These are phyloP conservation scores for Gambusia yucatana DNA, from an alignment of 2,797 vertebrate genomes.

Conservation along the genomic window DNA sequence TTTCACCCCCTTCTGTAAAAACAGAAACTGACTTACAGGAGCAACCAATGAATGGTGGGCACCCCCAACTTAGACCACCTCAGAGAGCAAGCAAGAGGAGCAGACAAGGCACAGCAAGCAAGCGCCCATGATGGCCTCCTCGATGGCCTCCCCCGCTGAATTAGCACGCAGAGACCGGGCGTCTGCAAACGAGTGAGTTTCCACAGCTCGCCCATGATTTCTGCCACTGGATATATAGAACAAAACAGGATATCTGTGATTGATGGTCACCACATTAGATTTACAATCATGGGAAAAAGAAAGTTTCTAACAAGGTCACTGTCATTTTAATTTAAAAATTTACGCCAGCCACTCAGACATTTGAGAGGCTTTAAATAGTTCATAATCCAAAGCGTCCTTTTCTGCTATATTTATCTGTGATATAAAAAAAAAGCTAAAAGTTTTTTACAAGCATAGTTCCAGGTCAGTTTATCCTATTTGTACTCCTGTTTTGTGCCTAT, in stretches of 20 bases:
- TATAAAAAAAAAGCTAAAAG: background rate
- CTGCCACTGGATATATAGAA: slow-evolving; percentile 34
- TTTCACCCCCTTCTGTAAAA: slow-evolving; percentile 62
- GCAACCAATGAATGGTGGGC: slow-evolving; percentile 42
- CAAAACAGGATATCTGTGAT: slow-evolving; percentile 12
- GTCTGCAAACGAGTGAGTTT: slow-evolving; percentile 24
- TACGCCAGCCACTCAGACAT: background rate
- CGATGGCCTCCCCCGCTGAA: slow-evolving; percentile 32
- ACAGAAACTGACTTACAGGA: slow-evolving; percentile 52
- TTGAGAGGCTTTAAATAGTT: background rate
- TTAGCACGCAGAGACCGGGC: slow-evolving; percentile 38
- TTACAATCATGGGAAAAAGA: background rate
- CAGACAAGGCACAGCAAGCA: slow-evolving; percentile 5
- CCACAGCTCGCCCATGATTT: slow-evolving; percentile 29
- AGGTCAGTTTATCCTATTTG: background rate
- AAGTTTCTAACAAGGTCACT: background rate
- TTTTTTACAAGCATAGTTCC: background rate
- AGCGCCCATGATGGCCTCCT: slow-evolving; percentile 26
- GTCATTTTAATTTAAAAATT: background rate
- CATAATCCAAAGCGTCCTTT: background rate
- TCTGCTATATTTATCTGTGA: background rate
- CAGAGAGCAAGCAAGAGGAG: slow-evolving; percentile 22
- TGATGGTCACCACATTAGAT: slow-evolving; percentile 28
- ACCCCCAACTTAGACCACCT: slow-evolving; percentile 29
- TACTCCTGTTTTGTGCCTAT: background rate